Percentiles rank a stretch among this genome's conserved stretches.
Conservation (phyloP, 2,888 invertebrate species). For the Cheilosia pagana region DNA sequence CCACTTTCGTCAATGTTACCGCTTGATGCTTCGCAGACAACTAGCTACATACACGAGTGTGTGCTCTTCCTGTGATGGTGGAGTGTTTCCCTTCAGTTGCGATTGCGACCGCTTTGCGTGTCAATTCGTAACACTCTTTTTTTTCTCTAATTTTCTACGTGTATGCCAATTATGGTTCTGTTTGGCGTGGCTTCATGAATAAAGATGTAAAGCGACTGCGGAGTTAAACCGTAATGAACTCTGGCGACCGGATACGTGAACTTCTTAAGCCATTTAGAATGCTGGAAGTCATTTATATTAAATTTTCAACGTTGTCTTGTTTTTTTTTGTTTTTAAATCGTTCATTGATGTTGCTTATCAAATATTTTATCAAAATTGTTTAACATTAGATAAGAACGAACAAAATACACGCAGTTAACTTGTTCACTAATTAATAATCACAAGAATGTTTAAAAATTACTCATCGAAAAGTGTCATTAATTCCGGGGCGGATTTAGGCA, state of each 20-base stretch:
- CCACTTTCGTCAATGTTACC: constrained; percentile 13
- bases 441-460: constrained; percentile 29
- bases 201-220: constrained; percentile 51
- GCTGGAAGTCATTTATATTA: constrained; percentile 8
- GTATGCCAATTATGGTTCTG: constrained; percentile 64
- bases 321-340: background rate
- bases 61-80: constrained; percentile 13
- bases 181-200: constrained; percentile 66
- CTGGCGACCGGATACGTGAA: constrained; percentile 64
- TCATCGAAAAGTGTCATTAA: constrained; percentile 21
- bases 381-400: constrained; percentile 51
- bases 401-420: background rate
- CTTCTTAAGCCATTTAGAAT: constrained; percentile 36
- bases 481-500: constrained; percentile 22
- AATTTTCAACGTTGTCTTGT: background rate
- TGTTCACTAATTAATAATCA: constrained; percentile 16
- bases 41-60: background rate
- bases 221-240: constrained; percentile 59
- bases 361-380: constrained; percentile 31
- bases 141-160: constrained; percentile 50
- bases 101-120: constrained; percentile 43
- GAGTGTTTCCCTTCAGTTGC: constrained; percentile 6
- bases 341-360: constrained; percentile 36
- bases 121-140: constrained; percentile 52
- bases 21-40: constrained; percentile 9